A percentile compares a stretch with the other conserved stretches of the same genome.
phyloP scores from a whole-genome alignment of 2,888 invertebrate genomes.

The Scaptodrosophila latifasciaeformis region DNA sequence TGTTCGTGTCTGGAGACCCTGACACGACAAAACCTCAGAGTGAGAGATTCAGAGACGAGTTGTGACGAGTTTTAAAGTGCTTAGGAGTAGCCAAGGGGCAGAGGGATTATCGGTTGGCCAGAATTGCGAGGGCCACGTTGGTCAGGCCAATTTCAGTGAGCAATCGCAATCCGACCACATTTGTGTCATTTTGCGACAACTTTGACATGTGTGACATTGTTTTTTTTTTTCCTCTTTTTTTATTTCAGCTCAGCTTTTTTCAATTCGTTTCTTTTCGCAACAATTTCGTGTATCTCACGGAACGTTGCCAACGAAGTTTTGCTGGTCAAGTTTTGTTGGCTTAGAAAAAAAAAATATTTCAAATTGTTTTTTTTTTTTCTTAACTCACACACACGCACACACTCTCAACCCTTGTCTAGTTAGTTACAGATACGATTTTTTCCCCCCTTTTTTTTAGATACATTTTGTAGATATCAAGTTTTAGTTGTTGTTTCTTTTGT shows the following conservation, averaged over 20 bases:
- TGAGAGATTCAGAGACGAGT: background rate
- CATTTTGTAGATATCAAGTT: conserved; percentile 3
- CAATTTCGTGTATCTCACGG: conserved; percentile 63
- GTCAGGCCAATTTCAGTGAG: conserved; percentile 38
- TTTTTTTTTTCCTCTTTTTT: conserved; percentile 39
- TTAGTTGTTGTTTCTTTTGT: conserved; percentile 15
- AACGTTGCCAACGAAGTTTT: too few species aligned
- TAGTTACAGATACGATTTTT: conserved; percentile 32
- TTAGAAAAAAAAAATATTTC: conserved; percentile 53
- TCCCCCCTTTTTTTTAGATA: conserved; percentile 23
- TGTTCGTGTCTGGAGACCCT: conserved; percentile 44
- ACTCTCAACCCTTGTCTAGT: conserved; percentile 48
- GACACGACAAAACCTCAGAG: conserved; percentile 58
- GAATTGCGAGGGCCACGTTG: background rate
- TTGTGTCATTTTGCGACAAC: conserved; percentile 71
- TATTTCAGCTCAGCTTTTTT: conserved; percentile 19
- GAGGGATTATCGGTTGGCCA: background rate
- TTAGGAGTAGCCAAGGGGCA: background rate
- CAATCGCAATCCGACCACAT: conserved; percentile 55
- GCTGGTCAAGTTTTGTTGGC: conserved; percentile 29
- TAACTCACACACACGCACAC: conserved; percentile 38
- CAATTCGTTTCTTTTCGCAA: conserved; percentile 40
- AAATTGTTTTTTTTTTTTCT: conserved; percentile 33
- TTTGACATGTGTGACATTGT: conserved; percentile 73
- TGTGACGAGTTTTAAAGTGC: background rate